phyloP scores from a whole-genome alignment of 2,888 invertebrate genomes.

The Trypoxylon attenuatum region DNA sequence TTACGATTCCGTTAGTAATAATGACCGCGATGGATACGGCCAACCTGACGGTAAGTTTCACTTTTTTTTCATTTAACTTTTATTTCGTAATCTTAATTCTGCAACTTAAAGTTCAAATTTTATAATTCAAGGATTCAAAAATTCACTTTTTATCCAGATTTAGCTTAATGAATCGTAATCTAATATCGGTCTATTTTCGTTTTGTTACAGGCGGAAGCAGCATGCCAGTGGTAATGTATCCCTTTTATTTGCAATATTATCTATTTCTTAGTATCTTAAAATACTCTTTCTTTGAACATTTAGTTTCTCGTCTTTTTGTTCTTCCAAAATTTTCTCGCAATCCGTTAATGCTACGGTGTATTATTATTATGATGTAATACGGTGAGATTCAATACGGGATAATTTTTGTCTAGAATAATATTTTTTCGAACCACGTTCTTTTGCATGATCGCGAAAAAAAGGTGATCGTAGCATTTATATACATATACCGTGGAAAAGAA shows the following conservation, averaged over 20 bases:
- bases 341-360: slow-evolving; percentile 10
- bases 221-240: slow-evolving; percentile 74
- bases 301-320: slow-evolving; percentile 33
- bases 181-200: too few relatives aligned
- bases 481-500: slow-evolving; percentile 4
- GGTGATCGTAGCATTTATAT: slow-evolving; percentile 15
- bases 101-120: too few relatives aligned
- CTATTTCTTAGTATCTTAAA: slow-evolving; percentile 16
- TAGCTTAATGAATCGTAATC: background rate
- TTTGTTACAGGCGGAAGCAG: slow-evolving; percentile 69
- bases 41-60: slow-evolving; percentile 66
- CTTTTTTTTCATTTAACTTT: background rate
- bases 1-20: slow-evolving; percentile 68
- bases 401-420: slow-evolving; percentile 32
- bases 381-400: slow-evolving; percentile 1
- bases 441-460: slow-evolving; percentile 42
- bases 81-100: too few relatives aligned
- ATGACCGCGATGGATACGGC: slow-evolving; percentile 71
- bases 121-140: background rate
- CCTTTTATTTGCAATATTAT: slow-evolving; percentile 47
- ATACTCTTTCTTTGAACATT: slow-evolving; percentile 24
- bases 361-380: slow-evolving; percentile 10
- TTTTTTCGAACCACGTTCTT: slow-evolving; percentile 28
- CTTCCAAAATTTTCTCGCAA: slow-evolving; percentile 31
- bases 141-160: background rate